Evolutionary conservation across 2,888 invertebrate genomes (phyloP), one percentile per base, ranked within the genome.

Genomic region (Rambutsinella grinnellia): DNA sequence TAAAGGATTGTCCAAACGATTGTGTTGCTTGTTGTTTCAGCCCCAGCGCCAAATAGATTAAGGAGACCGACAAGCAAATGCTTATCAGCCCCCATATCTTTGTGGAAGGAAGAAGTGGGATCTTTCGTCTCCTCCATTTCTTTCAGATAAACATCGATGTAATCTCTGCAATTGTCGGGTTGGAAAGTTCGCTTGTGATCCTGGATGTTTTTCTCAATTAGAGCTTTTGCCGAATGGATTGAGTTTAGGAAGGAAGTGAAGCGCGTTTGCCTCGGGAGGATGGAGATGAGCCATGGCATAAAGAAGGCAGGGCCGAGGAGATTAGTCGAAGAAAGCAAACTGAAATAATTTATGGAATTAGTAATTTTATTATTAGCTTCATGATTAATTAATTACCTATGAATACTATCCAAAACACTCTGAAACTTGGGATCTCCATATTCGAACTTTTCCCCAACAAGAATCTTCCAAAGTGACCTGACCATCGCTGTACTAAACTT

Each of bases 1-100:
- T 68, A 74, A 1, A 78, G 54, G 2, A 82, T 26, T 1, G 72
- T 47, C 70, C 79, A 82, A 1, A 46, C 66, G 3, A 82, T 15
- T 10, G 79, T 82, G 24, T 54, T 71, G 10, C 60, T 60, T 0
- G 80, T 82, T 1, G 80, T 79, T 26, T 81, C 82, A 0, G 79
- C 54, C 10, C 81, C 81, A 27, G 80, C 81, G 17, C 67, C 76
- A 36, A 80, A 79, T 17, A 81, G 26, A 36, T 80, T 75, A 10
- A 79, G 56, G 2, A 71, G 57, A 0, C 70, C 67, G 6, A 68
- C 61, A 3, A 58, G 44, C 61, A 80, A 36, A 17, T 80, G 56
- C 21, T 72, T 65, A 15, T 76, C 81, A 19, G 8, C 19, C 17
- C n/a, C 81, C 17, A 54, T 71, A 2, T 70, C 60, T 28, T 77